phyloP scores from a whole-genome alignment of 2,113 vertebrate genomes.

The Carettochelys insculpta region DNA sequence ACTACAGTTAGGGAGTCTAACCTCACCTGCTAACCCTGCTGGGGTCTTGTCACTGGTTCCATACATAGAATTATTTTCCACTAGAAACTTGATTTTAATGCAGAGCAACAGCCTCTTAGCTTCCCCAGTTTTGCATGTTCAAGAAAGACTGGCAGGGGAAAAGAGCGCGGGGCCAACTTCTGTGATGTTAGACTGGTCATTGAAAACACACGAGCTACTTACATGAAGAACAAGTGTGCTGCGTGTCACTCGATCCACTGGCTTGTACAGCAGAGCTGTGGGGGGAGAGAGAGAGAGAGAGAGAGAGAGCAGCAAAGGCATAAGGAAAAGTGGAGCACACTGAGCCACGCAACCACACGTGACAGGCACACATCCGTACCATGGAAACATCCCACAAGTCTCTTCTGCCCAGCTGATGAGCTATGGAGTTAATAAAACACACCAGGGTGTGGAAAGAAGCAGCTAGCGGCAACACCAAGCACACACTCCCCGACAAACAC shows the following conservation, averaged over 20 bases:
- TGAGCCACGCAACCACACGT: background rate
- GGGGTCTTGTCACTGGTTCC: background rate
- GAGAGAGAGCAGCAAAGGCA: slow-evolving; percentile 5
- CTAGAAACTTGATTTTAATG: background rate
- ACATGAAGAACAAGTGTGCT: slow-evolving; percentile 97
- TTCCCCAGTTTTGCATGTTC: background rate
- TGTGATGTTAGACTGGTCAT: background rate
- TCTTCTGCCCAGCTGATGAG: background rate
- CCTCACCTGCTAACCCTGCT: background rate
- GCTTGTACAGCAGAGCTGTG: slow-evolving; percentile 94
- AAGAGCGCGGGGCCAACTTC: background rate
- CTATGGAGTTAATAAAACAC: background rate
- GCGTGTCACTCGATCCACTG: slow-evolving; percentile 96
- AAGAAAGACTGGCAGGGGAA: background rate
- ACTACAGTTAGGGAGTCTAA: background rate
- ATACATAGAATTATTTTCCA: background rate
- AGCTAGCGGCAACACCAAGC: background rate
- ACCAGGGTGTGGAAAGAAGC: background rate
- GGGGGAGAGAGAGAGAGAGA: slow-evolving; percentile 42
- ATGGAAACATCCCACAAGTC: background rate
- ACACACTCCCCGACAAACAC: background rate
- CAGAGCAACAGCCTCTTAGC: background rate
- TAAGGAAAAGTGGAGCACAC: slow-evolving; percentile 5
- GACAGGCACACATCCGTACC: background rate
- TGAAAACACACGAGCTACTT: slow-evolving; percentile 72